A percentile compares a stretch with the other conserved stretches of the same genome.
phyloP scores from a whole-genome alignment of 2,888 invertebrate genomes.

The Chaetogeoica ovagalla region DNA sequence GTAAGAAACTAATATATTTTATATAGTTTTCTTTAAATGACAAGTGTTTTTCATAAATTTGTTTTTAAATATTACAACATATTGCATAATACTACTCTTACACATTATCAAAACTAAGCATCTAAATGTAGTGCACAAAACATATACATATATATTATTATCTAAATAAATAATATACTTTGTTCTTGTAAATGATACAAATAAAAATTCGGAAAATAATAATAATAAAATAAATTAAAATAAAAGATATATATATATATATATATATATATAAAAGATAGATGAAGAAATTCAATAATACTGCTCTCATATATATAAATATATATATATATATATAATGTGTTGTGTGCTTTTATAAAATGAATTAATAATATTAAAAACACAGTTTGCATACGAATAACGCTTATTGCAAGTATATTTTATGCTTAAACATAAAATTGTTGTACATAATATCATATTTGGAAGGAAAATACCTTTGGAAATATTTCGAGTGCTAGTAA shows the following conservation, averaged over 20 bases:
- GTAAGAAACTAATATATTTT: constrained; percentile 44
- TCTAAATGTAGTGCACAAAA: constrained; percentile 50
- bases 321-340: neutral
- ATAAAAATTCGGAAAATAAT: constrained; percentile 18
- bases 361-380: constrained; percentile 34
- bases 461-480: constrained; percentile 32
- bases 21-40: constrained; percentile 47
- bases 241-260: neutral
- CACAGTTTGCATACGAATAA: constrained; percentile 38
- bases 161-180: constrained; percentile 48
- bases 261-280: constrained; percentile 17
- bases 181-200: constrained; percentile 44
- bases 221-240: neutral
- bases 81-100: constrained; percentile 46
- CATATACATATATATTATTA: constrained; percentile 46
- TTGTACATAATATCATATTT: constrained; percentile 26
- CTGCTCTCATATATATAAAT: constrained; percentile 32
- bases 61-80: constrained; percentile 42
- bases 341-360: constrained; percentile 47
- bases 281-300: constrained; percentile 48
- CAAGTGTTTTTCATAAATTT: constrained; percentile 41
- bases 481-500: constrained; percentile 40
- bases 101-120: constrained; percentile 49
- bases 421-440: constrained; percentile 36
- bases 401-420: constrained; percentile 31